Evolutionary conservation across 2,113 vertebrate genomes (phyloP), one percentile per base, ranked within the genome.

Genomic region (Epinephelus cyanopodus): DNA sequence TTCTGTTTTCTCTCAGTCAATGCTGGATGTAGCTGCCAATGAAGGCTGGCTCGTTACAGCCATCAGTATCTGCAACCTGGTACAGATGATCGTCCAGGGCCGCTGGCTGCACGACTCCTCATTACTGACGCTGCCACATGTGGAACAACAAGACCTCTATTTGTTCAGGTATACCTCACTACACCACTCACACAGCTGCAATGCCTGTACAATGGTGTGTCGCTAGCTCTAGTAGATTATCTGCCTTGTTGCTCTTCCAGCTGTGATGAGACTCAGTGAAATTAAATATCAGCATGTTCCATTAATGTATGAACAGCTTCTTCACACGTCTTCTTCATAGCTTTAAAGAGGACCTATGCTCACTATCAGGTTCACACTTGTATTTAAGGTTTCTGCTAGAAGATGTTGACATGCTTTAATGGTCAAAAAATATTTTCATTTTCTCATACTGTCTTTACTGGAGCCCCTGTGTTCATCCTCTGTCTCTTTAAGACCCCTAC

Each of bases 51-150:
- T 99, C 52, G 96, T 98, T 29, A 93, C 98, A 5, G 96, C 95
- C 60, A 92, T 99, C 60, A 97, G 96, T 64, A 95, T 99, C 83
- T 98, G 97, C 69, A 96, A n/a, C 78, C 94, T 99, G 53, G 93
- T 99, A 33, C 98, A 99, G 94, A 99, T 99, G 98, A 88, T 99
- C 7, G 89, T 99, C 77, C 98, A 99, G 93, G 97, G 96, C 1
- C 92, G 97, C 81, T 99, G 98, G 98, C 91, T 98, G 42, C 94
- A 97, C 42, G 96, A 99, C 54, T 98, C 96, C 58, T 97, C 97
- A 0, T 92, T 99, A 42, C 96, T 97, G 67, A 98, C 96, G 2
- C 79, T 99, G 71, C 98, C 98, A 56, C 96, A 98, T 73, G 71
- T 99, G 48, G 96, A 98, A 25, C 94, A 93, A 12, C 97, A 96